These are phyloP conservation scores for Lutraria rhynchaena DNA, from an alignment of 1,140 invertebrate genomes.

Conservation along the genomic window DNA sequence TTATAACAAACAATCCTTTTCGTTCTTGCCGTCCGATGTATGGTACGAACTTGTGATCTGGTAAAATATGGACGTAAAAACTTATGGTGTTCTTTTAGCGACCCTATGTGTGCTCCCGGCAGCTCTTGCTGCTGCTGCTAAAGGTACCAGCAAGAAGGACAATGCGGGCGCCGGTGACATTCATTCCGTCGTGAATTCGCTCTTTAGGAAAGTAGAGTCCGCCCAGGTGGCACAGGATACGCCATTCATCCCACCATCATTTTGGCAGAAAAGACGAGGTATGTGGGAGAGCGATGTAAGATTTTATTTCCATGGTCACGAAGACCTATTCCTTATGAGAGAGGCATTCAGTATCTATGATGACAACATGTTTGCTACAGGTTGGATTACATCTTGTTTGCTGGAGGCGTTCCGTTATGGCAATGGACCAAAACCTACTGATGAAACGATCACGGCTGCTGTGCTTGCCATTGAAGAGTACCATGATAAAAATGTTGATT, in stretches of 20 bases:
- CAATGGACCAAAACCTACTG: constrained; percentile 68
- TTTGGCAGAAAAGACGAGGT: constrained; percentile 71
- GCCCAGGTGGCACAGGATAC: constrained; percentile 67
- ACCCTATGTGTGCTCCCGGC: too few relatives aligned
- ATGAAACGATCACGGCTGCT: constrained; percentile 65
- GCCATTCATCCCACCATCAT: constrained; percentile 62
- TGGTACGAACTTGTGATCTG: too few relatives aligned
- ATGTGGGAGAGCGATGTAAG: constrained; percentile 75
- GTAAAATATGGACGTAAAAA: too few relatives aligned
- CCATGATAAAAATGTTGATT: constrained; percentile 66
- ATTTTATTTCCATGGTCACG: constrained; percentile 74
- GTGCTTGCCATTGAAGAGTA: constrained; percentile 64
- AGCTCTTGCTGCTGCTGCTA: too few relatives aligned
- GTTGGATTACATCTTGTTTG: constrained; percentile 74
- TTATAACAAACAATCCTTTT: too few relatives aligned
- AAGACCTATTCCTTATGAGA: constrained; percentile 66
- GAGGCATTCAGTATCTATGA: constrained; percentile 73
- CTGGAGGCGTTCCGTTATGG: constrained; percentile 74
- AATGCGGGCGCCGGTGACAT: neutral
- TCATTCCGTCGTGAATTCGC: constrained; percentile 43
- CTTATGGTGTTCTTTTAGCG: too few relatives aligned
- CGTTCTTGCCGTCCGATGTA: too few relatives aligned
- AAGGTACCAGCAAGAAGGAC: too few relatives aligned
- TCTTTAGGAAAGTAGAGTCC: constrained; percentile 61
- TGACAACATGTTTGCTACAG: constrained; percentile 79